These are phyloP conservation scores for Margaritifera margaritifera DNA, from an alignment of 2,888 invertebrate genomes.

Conservation along the genomic window DNA sequence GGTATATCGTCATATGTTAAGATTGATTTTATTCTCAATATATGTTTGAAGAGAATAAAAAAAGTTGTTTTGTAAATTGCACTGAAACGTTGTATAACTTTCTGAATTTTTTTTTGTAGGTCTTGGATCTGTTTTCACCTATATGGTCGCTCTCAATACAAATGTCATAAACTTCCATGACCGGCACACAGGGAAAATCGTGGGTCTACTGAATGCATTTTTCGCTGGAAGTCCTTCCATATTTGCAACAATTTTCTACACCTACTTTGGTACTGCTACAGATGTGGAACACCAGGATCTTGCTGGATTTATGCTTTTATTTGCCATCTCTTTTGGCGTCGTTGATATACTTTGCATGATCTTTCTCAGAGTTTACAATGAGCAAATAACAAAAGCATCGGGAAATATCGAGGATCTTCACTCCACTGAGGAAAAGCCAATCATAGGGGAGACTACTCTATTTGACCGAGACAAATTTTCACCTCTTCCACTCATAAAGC, in stretches of 20 bases:
- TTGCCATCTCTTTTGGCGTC: slow-evolving; percentile 31
- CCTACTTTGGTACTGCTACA: slow-evolving; percentile 14
- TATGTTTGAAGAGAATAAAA: background rate
- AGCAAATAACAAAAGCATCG: background rate
- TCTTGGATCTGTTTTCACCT: slow-evolving; percentile 40
- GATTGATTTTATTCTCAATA: background rate
- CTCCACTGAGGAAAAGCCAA: too few species aligned
- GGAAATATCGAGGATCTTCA: too few species aligned
- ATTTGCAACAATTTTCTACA: slow-evolving; percentile 35
- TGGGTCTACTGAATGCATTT: slow-evolving; percentile 38
- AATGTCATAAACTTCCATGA: slow-evolving; percentile 36
- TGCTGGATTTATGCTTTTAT: slow-evolving; percentile 33
- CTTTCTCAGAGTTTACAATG: slow-evolving; percentile 22
- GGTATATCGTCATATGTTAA: background rate
- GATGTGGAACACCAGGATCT: slow-evolving; percentile 10
- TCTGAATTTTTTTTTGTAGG: slow-evolving; percentile 20
- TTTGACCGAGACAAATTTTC: background rate
- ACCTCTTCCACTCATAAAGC: slow-evolving; percentile 24
- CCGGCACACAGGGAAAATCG: slow-evolving; percentile 35
- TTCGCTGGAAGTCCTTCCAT: slow-evolving; percentile 44
- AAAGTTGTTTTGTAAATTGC: background rate
- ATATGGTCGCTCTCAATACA: slow-evolving; percentile 43
- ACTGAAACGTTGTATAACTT: background rate
- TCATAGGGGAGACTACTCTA: too few species aligned
- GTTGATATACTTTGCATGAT: slow-evolving; percentile 28